Conservation (phyloP, 2,888 invertebrate species). For the Drosophila buzzatii region DNA sequence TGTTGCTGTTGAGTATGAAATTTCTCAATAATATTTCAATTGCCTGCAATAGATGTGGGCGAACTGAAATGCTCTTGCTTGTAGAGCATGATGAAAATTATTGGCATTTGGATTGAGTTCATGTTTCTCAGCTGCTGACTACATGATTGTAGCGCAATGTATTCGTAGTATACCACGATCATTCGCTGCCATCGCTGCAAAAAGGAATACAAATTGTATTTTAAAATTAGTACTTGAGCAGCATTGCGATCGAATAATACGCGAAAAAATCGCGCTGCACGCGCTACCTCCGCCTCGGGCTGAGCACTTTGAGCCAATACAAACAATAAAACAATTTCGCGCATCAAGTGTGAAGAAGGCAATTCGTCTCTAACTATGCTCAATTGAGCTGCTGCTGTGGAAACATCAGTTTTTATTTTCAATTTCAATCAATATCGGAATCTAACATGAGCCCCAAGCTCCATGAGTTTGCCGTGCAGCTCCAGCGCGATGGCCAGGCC, state of each 20-base stretch:
- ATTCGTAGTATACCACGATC: slow-evolving; percentile 71
- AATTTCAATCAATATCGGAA: not conserved
- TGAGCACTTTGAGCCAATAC: slow-evolving; percentile 42
- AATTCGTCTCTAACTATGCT: slow-evolving; percentile 34
- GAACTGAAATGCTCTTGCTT: slow-evolving; percentile 27
- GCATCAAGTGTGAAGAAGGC: slow-evolving; percentile 24
- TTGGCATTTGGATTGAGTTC: slow-evolving; percentile 76
- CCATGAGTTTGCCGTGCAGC: slow-evolving; percentile 91
- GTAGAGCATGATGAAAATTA: slow-evolving; percentile 55
- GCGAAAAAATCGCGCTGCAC: slow-evolving; percentile 76
- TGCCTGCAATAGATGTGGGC: slow-evolving; percentile 4
- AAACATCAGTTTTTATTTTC: not conserved
- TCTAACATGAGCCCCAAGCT: slow-evolving; percentile 86
- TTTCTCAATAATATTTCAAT: slow-evolving; percentile 1
- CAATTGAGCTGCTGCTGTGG: slow-evolving; percentile 20
- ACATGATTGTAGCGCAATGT: slow-evolving; percentile 72
- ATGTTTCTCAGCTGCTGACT: slow-evolving; percentile 68
- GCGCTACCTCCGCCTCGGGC: slow-evolving; percentile 63
- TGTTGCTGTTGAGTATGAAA: not conserved
- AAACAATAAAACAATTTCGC: slow-evolving; percentile 56
- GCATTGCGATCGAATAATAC: slow-evolving; percentile 85
- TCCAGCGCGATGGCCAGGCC: slow-evolving; percentile 89
- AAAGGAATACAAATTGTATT: slow-evolving; percentile 81
- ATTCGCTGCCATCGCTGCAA: slow-evolving; percentile 58
- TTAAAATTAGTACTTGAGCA: slow-evolving; percentile 85